phyloP scores from a whole-genome alignment of 2,113 vertebrate genomes.

The Etia nguti region DNA sequence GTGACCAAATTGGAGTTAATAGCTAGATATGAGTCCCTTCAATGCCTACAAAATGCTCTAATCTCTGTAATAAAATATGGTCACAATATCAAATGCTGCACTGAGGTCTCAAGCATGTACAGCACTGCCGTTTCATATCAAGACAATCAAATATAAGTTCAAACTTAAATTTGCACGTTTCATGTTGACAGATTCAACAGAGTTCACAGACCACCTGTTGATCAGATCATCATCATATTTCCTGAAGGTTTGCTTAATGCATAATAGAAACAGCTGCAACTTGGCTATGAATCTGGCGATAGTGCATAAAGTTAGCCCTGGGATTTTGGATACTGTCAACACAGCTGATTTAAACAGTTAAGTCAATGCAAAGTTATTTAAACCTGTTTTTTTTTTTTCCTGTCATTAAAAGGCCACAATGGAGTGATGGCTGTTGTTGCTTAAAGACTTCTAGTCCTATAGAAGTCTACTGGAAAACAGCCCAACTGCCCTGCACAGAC shows the following conservation, averaged over 20 bases:
- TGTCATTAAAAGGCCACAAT: neutral
- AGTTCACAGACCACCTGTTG: neutral
- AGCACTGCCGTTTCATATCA: neutral
- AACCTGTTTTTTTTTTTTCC: neutral
- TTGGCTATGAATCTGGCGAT: neutral
- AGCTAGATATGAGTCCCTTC: neutral
- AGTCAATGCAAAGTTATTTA: too few species aligned
- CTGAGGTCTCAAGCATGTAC: neutral
- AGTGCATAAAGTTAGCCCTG: neutral
- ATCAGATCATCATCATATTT: neutral
- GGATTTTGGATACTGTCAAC: neutral
- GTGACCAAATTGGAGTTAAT: neutral
- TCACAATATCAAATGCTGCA: fast-evolving
- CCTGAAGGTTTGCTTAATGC: fast-evolving
- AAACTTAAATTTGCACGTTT: neutral
- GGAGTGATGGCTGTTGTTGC: neutral
- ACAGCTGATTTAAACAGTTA: neutral
- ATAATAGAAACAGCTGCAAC: neutral
- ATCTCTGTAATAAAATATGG: neutral
- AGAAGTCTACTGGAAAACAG: neutral
- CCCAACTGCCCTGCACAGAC: neutral
- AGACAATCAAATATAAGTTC: neutral
- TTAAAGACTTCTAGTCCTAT: neutral
- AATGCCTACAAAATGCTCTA: neutral
- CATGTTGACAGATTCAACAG: neutral